Evolutionary conservation across 1,140 invertebrate genomes (phyloP), one percentile per base, ranked within the genome.

Genomic region (Drosophila orosa): DNA sequence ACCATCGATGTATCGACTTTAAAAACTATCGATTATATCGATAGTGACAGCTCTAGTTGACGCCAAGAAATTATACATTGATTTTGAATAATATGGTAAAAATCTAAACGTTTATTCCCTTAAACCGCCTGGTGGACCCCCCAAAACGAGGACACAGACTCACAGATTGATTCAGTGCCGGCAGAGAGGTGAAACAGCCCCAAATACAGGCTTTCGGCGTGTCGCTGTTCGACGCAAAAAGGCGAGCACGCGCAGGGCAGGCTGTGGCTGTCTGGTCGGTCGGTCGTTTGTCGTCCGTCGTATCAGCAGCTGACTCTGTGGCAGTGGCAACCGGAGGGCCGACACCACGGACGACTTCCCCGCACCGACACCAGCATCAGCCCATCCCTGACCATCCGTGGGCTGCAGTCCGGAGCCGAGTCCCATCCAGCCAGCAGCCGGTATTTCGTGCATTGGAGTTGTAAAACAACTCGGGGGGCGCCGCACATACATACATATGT

Each of bases 161-260:
- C n/a, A 9, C 4, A 27, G 37, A 37, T 24, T 15, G 13, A 19
- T 44, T 25, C 12, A 15, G 24, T 50, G 24, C 10, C 27, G 24
- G 17, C 31, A 35, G 25, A 19, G 17, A 24, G 17, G 9, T 19
- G 15, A 5, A 25, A 15, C 22, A 39, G 33, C 33, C 31, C 25
- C 22, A 27, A 31, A 35, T 17, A 17, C n/a, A 10, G 40, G 13
- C 27, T n/a, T 44, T 74, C 71, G 72, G 72, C 59, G 69, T 74
- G 63, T 68, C 78, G 68, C 78, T 55, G 78, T 86, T 77, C 58
- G 69, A 61, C 56, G 68, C 69, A 74, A 19, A 80, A 85, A 77
- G 57, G 37, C 58, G 60, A 86, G 78, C 82, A 86, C 82, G 82
- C 78, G 82, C 78, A 86, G 74, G 75, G 71, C 55, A 63, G 67